Conservation (phyloP, 2,113 vertebrate species). For the Aplodontia rufa region DNA sequence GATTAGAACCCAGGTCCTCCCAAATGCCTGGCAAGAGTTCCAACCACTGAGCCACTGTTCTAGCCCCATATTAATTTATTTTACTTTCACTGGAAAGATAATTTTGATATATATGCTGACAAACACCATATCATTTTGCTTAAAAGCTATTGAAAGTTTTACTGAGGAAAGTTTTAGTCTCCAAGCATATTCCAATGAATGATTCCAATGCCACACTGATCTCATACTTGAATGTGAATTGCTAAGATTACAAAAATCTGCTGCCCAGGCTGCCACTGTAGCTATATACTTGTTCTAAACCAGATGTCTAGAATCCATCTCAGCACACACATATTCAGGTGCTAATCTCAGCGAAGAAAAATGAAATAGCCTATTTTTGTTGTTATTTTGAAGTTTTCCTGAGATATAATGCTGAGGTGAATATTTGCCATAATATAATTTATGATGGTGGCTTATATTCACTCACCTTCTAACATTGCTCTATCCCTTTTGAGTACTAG, state of each 20-base stretch:
- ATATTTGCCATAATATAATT: slow-evolving; percentile 44
- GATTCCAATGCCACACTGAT: slow-evolving; percentile 70
- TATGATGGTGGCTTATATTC: neutral
- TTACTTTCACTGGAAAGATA: slow-evolving; percentile 17
- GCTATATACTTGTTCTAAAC: slow-evolving; percentile 57
- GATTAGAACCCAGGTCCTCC: no score
- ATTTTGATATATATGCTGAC: slow-evolving; percentile 30
- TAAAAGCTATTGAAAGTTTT: slow-evolving; percentile 68
- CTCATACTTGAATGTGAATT: slow-evolving; percentile 79
- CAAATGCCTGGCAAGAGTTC: no score
- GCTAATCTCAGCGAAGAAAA: slow-evolving; percentile 39
- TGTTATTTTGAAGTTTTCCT: neutral
- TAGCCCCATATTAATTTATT: slow-evolving; percentile 8
- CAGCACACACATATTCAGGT: slow-evolving; percentile 61
- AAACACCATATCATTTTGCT: slow-evolving; percentile 46
- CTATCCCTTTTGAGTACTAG: neutral
- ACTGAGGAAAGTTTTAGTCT: slow-evolving; percentile 65
- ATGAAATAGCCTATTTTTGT: neutral
- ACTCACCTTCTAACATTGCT: neutral
- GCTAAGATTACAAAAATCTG: slow-evolving; percentile 73
- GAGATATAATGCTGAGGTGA: neutral
- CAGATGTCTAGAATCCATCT: slow-evolving; percentile 70
- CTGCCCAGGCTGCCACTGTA: slow-evolving; percentile 39
- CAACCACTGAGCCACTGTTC: no score
- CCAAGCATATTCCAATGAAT: slow-evolving; percentile 58